phyloP scores from a whole-genome alignment of 2,797 vertebrate species.

The Falco columbarius region DNA sequence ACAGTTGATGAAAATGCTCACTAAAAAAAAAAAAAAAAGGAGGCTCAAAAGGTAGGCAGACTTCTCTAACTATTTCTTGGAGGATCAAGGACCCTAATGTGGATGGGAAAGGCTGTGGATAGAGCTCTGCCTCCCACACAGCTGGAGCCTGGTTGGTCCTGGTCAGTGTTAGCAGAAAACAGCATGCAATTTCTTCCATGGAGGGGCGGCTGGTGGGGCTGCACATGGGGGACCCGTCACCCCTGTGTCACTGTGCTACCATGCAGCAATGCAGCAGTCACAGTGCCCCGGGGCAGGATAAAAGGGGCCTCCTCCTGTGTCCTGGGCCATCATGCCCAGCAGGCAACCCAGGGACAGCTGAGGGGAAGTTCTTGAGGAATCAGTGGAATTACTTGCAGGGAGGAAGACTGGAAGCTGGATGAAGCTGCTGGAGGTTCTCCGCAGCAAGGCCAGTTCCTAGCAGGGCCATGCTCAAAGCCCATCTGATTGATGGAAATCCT shows the following conservation, averaged over 20 bases:
- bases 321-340: too few relatives aligned
- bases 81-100: neutral
- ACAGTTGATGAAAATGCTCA: neutral
- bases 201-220: accelerated
- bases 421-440: too few relatives aligned
- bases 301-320: too few relatives aligned
- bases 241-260: neutral
- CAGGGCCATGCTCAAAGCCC: neutral
- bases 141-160: neutral
- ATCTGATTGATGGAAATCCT: neutral
- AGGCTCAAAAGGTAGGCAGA: neutral
- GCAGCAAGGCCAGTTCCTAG: neutral
- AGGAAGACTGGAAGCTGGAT: too few relatives aligned
- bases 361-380: too few relatives aligned
- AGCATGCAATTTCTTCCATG: neutral
- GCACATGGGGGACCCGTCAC: accelerated
- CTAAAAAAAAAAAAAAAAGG: neutral
- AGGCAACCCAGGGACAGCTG: too few relatives aligned
- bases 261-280: neutral
- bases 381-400: too few relatives aligned
- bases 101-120: neutral
- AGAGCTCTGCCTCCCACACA: neutral
- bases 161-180: neutral
- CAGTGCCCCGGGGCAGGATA: too few relatives aligned
- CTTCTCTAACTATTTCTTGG: neutral